These are phyloP conservation scores for Ceyx melanurus DNA, from an alignment of 2,113 vertebrate genomes.

Conservation along the genomic window DNA sequence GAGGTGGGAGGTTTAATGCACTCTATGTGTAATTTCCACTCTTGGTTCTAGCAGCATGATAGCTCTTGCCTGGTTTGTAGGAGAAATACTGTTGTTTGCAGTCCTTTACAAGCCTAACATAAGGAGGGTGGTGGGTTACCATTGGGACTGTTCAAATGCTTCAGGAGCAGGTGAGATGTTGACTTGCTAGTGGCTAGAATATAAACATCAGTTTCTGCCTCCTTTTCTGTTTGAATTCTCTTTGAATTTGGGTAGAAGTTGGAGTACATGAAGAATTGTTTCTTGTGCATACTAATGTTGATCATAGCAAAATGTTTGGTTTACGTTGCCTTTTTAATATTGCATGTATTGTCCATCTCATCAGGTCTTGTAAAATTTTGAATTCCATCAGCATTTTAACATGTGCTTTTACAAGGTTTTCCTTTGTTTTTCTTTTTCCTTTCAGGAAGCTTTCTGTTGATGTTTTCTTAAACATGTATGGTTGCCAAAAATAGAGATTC, in stretches of 20 bases:
- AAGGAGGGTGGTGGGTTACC: neutral
- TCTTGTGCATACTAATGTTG: neutral
- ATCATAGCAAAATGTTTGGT: neutral
- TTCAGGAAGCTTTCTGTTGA: neutral
- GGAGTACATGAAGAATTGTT: neutral
- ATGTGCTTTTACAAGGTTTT: neutral
- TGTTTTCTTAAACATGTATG: neutral
- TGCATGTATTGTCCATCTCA: neutral
- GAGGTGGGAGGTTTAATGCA: neutral
- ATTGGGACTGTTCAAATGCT: accelerated
- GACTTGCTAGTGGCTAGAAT: neutral
- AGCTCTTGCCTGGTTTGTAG: neutral
- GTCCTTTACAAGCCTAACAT: too few species aligned
- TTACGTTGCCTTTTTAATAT: neutral
- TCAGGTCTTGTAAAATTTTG: neutral
- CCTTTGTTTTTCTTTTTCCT: neutral
- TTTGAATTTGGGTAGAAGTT: neutral
- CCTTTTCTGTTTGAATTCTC: neutral
- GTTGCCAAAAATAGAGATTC: neutral
- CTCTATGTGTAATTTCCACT: neutral
- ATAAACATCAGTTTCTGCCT: neutral
- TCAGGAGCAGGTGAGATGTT: neutral
- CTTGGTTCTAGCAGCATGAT: neutral
- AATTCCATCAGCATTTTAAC: neutral
- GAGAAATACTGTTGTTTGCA: neutral